Evolutionary conservation across 2,113 vertebrate genomes (phyloP).

Genomic region (Toxotes jaculatrix): DNA sequence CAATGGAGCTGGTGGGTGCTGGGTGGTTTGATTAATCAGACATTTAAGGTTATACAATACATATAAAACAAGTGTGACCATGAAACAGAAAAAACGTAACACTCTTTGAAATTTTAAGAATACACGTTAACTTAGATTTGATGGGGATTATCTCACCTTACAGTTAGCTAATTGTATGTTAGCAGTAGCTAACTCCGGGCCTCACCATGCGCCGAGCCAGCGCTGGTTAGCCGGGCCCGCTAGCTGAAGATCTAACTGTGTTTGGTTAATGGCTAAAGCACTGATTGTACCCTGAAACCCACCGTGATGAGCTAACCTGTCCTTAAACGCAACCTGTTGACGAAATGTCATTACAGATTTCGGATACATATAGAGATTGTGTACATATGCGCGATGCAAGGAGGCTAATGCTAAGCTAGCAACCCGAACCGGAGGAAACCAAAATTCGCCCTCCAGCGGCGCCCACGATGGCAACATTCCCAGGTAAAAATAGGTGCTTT

Average conservation of each 20-base stretch:
- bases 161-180: conserved; percentile 36
- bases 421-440: not conserved
- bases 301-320: fast-evolving
- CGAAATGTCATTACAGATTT: not conserved
- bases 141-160: not conserved
- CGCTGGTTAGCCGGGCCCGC: conserved; percentile 55
- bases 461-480: conserved; percentile 22
- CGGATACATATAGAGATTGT: fast-evolving
- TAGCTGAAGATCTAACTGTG: not conserved
- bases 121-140: fast-evolving
- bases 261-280: not conserved
- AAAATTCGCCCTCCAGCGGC: conserved; percentile 39
- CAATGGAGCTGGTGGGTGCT: conserved; percentile 1
- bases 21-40: not conserved
- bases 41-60: fast-evolving
- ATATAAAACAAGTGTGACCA: not conserved
- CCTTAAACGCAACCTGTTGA: fast-evolving
- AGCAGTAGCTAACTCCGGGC: conserved; percentile 55
- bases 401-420: conserved; percentile 28
- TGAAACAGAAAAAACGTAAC: fast-evolving
- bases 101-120: fast-evolving
- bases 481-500: not conserved
- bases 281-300: fast-evolving
- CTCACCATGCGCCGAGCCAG: conserved; percentile 70
- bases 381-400: fast-evolving